Conservation (phyloP, 2,888 invertebrate genomes). For the Eurytoma californica region DNA sequence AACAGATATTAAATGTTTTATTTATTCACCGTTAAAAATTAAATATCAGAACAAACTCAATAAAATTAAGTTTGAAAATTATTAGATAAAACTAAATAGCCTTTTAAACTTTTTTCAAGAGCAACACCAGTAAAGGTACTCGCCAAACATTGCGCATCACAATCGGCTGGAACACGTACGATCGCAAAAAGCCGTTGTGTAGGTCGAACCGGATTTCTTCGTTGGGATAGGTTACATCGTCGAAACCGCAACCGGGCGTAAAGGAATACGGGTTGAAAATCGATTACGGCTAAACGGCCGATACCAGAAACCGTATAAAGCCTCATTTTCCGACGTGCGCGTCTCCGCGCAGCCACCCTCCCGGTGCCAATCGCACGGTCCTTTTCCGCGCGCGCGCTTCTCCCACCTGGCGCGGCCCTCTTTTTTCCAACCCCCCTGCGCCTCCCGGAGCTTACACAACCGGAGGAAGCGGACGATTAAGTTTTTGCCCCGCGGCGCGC, state of each 20-base stretch:
- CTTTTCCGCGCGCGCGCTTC: background rate
- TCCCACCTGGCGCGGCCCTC: too few species aligned
- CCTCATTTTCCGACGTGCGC: slow-evolving; percentile 22
- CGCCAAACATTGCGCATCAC: too few species aligned
- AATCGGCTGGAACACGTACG: too few species aligned
- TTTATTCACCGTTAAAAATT: too few species aligned
- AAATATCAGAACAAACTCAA: too few species aligned
- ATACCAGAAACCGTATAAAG: slow-evolving; percentile 37
- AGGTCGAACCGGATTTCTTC: slow-evolving; percentile 24
- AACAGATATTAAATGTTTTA: too few species aligned
- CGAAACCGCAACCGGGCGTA: slow-evolving; percentile 30
- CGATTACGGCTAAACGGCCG: slow-evolving; percentile 47
- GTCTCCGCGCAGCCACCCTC: background rate
- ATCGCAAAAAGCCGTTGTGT: background rate
- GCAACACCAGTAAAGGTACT: too few species aligned
- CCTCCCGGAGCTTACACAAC: background rate
- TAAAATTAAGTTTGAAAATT: too few species aligned
- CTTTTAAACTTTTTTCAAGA: too few species aligned
- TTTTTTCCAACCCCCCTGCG: background rate
- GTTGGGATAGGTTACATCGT: slow-evolving; percentile 24
- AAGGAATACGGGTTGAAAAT: slow-evolving; percentile 5
- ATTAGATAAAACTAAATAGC: too few species aligned
- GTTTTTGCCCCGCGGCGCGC: slow-evolving; percentile 69
- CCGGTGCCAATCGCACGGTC: slow-evolving; percentile 18
- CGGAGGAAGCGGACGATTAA: slow-evolving; percentile 72